These are phyloP conservation scores for Microplitis demolitor DNA, from an alignment of 1,140 invertebrate species.

Conservation along the genomic window DNA sequence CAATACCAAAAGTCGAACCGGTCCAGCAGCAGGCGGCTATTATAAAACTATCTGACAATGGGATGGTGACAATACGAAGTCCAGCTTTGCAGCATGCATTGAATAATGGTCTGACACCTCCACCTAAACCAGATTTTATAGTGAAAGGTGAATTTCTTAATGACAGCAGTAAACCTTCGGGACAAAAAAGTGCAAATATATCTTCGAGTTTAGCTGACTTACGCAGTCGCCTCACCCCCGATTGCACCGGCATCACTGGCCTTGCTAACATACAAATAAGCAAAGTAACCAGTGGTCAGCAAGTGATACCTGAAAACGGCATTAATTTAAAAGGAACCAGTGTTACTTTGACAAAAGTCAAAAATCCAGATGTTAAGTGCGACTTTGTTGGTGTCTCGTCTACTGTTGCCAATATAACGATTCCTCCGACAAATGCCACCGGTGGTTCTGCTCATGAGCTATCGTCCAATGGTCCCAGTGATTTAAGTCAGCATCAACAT, in stretches of 20 bases:
- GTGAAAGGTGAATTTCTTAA: constrained; percentile 48
- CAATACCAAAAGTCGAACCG: constrained; percentile 54
- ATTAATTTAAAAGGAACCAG: constrained; percentile 58
- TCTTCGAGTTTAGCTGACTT: constrained; percentile 50
- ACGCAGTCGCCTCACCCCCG: constrained; percentile 42
- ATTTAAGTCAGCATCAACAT: too few species aligned
- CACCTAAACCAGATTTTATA: constrained; percentile 56
- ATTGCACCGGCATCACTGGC: constrained; percentile 48
- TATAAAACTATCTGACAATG: constrained; percentile 71
- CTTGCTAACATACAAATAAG: constrained; percentile 58
- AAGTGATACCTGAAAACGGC: constrained; percentile 56
- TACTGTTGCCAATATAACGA: constrained; percentile 5
- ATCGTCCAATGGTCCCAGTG: too few species aligned
- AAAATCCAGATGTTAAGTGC: constrained; percentile 24
- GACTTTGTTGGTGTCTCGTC: neutral
- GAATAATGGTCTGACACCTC: constrained; percentile 53
- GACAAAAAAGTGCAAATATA: constrained; percentile 40
- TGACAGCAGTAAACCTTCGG: constrained; percentile 25
- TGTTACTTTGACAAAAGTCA: constrained; percentile 57
- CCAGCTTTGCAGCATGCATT: constrained; percentile 64
- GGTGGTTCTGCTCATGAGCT: constrained; percentile 3
- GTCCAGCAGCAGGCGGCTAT: constrained; percentile 67
- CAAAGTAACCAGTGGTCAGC: constrained; percentile 55
- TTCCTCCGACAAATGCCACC: constrained; percentile 28
- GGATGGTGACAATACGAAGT: constrained; percentile 82